Percentiles rank a stretch among this genome's conserved stretches.
Evolutionary conservation across 2,797 vertebrate species (phyloP).

Genomic region (Coluber constrictor): DNA sequence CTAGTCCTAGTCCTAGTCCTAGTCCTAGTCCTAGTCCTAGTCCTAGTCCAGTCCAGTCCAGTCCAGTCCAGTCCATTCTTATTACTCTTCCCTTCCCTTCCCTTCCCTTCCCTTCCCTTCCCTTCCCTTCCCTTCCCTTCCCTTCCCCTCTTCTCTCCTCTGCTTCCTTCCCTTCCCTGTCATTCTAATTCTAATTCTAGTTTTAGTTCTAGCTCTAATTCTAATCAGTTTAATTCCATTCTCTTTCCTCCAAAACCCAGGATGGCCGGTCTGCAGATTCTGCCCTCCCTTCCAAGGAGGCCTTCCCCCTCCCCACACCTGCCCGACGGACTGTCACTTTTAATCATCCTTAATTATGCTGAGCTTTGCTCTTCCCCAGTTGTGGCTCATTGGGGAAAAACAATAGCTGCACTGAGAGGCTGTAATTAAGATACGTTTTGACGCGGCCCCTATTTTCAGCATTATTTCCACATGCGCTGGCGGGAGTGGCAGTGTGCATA

Average conservation of each 20-base stretch:
- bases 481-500: too few species aligned
- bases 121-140: fast-evolving
- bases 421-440: constrained; percentile 20
- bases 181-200: too few species aligned
- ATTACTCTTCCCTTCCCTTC: too few species aligned
- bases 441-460: neutral
- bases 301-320: neutral
- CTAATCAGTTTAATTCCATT: neutral
- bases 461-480: neutral
- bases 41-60: too few species aligned
- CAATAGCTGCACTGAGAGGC: neutral
- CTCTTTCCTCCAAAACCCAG: neutral
- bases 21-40: too few species aligned
- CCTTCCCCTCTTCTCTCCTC: too few species aligned
- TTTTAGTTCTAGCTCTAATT: too few species aligned
- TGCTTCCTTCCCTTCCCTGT: too few species aligned
- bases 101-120: too few species aligned
- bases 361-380: neutral
- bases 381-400: neutral
- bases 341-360: neutral
- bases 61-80: too few species aligned
- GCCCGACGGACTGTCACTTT: neutral
- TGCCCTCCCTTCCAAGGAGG: neutral
- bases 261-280: neutral
- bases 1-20: too few species aligned